phyloP scores from a whole-genome alignment of 2,113 vertebrate genomes.

The Oncorhynchus mykiss region DNA sequence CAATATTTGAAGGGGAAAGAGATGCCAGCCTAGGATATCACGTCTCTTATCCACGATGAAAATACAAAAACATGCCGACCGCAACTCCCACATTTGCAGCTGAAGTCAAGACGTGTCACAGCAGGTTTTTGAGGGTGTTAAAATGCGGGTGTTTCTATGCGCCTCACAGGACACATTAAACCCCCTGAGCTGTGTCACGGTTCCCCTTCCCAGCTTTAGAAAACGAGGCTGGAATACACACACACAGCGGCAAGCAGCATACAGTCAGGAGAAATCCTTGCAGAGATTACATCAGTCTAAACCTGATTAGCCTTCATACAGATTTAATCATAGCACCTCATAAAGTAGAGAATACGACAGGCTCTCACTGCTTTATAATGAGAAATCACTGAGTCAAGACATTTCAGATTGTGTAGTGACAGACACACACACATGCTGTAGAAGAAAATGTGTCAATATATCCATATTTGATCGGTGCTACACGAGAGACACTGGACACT shows the following conservation, averaged over 20 bases:
- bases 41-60: not conserved
- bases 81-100: not conserved
- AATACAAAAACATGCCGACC: not conserved
- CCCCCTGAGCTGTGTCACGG: not conserved
- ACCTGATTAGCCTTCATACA: not conserved
- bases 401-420: too few relatives aligned
- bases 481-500: not conserved
- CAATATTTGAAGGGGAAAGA: not conserved
- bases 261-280: not conserved
- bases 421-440: too few relatives aligned
- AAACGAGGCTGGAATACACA: not conserved
- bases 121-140: not conserved
- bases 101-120: not conserved
- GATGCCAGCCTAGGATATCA: not conserved
- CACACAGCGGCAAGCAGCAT: not conserved
- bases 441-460: too few relatives aligned
- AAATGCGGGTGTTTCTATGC: not conserved
- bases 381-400: too few relatives aligned
- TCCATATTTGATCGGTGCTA: not conserved
- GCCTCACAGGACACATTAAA: not conserved
- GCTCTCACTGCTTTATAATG: not conserved
- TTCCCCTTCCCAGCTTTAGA: not conserved
- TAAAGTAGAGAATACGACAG: not conserved
- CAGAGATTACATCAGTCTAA: constrained; percentile 2
- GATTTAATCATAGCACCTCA: constrained; percentile 5